These are phyloP conservation scores for Aphelinus atriplicis DNA, from an alignment of 1,140 invertebrate genomes.

Conservation along the genomic window DNA sequence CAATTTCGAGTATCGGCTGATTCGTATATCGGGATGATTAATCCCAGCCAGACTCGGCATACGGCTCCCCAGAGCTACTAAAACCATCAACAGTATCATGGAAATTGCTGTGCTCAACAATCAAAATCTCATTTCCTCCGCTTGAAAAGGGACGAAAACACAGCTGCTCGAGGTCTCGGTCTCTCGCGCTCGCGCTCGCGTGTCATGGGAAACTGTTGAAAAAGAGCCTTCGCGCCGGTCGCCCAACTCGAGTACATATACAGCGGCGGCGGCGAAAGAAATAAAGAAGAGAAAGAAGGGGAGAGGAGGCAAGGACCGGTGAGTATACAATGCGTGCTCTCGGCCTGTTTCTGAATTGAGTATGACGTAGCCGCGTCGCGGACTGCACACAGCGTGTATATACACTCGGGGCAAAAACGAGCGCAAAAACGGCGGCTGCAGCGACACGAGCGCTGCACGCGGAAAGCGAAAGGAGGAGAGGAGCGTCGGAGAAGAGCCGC, in stretches of 20 bases:
- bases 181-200: background rate
- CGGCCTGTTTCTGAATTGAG: slow-evolving; percentile 11
- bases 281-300: slow-evolving; percentile 1
- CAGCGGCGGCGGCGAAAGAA: background rate
- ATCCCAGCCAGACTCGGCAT: no score
- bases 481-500: background rate
- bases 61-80: no score
- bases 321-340: slow-evolving; percentile 9
- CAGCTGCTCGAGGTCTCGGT: no score
- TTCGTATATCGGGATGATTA: no score
- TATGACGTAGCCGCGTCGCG: background rate
- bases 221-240: slow-evolving; percentile 2
- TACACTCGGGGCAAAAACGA: background rate
- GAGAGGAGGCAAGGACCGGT: slow-evolving; percentile 10
- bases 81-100: no score
- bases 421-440: background rate
- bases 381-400: background rate
- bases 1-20: no score
- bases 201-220: slow-evolving; percentile 13
- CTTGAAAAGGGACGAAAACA: no score
- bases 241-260: background rate
- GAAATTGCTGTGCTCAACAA: no score
- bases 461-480: background rate
- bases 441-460: background rate
- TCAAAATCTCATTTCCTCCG: no score